Base-by-base conservation (phyloP, 2,888 invertebrate genomes). In the Ornithoptera priamus region DNA sequence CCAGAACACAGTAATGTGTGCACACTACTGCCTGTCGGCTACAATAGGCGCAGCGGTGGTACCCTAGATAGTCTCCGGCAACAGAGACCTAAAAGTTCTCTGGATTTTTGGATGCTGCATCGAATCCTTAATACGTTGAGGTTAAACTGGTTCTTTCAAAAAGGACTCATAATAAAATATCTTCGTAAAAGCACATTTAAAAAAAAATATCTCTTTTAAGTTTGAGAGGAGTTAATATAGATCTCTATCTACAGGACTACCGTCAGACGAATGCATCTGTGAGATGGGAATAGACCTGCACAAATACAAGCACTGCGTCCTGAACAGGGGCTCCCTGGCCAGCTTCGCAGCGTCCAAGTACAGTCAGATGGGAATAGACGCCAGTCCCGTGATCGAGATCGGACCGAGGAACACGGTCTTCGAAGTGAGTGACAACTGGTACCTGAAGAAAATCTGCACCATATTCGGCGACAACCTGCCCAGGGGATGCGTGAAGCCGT, bases 361-460 rank as follows among this genome's bases (percentile, higher is more conserved):
- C 65, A 62, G 64, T 8, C 79, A 77, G 30, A 71, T 82, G 0
- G 75, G 75, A 6, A 72, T 82, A 17, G 80, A 79, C 42, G 74
- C 76, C 0, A 74, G 75, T 6, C 81, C 81, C 0, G 69, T 82
- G 0, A 69, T 82, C 18, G 81, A 82, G 68, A 69, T 82, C 0
- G 78, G 78, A 0, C 74, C 75, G 2, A 75, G 75, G 64, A 79
- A 79, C 62, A 80, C 80, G 0, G 73, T 85, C 0, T 83, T 79
- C 67, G 81, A 77, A 46, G 81, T 84, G 0, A 75, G 80, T 4
- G 84, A 82, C 60, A 72, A 63, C 0, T 82, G 77, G 78, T 85
- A 80, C 53, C 72, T 86, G 53, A 80, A 82, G 75, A 83, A 85
- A 66, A 83, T 85, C 17, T 86, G 86, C 71, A 81, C 83, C 0